phyloP scores from a whole-genome alignment of 2,113 vertebrate species.

The Bubo blakistoni region DNA sequence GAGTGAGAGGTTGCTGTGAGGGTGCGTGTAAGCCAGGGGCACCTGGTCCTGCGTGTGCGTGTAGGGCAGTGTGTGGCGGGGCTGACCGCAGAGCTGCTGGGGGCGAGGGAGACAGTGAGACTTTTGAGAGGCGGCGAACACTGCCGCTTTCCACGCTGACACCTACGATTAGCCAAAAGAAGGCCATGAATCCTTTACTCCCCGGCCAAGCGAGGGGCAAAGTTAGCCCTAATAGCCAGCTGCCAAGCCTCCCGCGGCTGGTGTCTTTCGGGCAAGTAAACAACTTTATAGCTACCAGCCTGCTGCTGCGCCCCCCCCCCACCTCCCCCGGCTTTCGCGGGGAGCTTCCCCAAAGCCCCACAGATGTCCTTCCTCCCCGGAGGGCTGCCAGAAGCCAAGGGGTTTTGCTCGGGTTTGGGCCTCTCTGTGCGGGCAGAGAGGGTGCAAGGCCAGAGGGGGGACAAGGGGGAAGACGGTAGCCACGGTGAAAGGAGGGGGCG shows the following conservation, averaged over 20 bases:
- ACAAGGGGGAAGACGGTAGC: background rate
- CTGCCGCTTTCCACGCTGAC: constrained; percentile 67
- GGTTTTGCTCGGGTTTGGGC: background rate
- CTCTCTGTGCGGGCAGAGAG: background rate
- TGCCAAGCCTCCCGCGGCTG: constrained; percentile 34
- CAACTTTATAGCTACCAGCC: background rate
- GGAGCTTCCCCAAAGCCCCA: background rate
- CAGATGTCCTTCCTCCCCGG: background rate
- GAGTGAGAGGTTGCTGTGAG: rapidly evolving
- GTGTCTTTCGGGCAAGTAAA: constrained; percentile 33
- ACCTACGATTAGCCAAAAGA: constrained; percentile 56
- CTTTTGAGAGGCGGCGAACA: constrained; percentile 47
- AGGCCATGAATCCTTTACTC: constrained; percentile 59
- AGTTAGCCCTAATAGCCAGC: constrained; percentile 22
- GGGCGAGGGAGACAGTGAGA: constrained; percentile 1
- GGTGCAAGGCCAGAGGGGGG: background rate
- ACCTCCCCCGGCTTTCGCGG: background rate
- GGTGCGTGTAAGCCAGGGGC: rapidly evolving
- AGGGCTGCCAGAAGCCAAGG: background rate
- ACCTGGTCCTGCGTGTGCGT: background rate
- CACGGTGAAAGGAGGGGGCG: background rate
- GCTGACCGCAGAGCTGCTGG: background rate
- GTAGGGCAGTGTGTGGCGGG: background rate
- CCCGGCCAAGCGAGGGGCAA: constrained; percentile 35
- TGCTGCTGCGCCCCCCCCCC: background rate